phyloP scores from a whole-genome alignment of 2,797 vertebrate genomes.

The Sibirionetta formosa region DNA sequence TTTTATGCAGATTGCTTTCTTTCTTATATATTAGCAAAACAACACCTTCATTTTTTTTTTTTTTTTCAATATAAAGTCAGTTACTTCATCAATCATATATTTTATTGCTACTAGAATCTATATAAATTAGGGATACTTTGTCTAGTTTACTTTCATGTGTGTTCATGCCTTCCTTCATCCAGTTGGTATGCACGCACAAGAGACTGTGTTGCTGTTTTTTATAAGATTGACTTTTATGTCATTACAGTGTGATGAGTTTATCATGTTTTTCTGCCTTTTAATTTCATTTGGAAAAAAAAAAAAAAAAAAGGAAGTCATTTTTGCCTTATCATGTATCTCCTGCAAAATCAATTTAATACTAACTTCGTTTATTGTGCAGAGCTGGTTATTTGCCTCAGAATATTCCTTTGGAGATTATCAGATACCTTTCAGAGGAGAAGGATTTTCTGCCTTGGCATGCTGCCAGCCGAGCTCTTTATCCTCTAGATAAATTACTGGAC shows the following conservation, averaged over 20 bases:
- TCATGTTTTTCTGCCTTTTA: slow-evolving; percentile 62
- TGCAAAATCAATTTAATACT: slow-evolving; percentile 71
- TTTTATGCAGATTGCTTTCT: slow-evolving; percentile 21
- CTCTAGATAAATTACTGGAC: slow-evolving; percentile 97
- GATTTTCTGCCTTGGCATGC: slow-evolving; percentile 98
- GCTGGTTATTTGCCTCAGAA: slow-evolving; percentile 97
- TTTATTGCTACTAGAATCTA: background rate
- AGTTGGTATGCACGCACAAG: background rate
- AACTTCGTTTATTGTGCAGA: slow-evolving; percentile 81
- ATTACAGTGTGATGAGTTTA: slow-evolving; percentile 12
- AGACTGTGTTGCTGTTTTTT: slow-evolving; percentile 11
- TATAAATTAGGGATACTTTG: background rate
- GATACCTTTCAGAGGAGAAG: slow-evolving; percentile 93
- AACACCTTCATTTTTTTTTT: background rate
- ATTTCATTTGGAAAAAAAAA: slow-evolving; percentile 5
- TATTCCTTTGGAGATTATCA: slow-evolving; percentile 94
- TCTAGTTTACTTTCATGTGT: background rate
- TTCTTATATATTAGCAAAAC: background rate
- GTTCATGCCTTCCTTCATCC: background rate
- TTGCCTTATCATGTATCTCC: slow-evolving; percentile 35
- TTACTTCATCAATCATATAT: background rate
- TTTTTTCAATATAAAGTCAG: background rate
- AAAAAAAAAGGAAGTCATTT: background rate
- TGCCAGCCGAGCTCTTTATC: slow-evolving; percentile 94
- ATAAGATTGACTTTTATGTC: slow-evolving; percentile 4